These are phyloP conservation scores for Protophormia terraenovae DNA, from an alignment of 2,888 invertebrate genomes.

Conservation along the genomic window DNA sequence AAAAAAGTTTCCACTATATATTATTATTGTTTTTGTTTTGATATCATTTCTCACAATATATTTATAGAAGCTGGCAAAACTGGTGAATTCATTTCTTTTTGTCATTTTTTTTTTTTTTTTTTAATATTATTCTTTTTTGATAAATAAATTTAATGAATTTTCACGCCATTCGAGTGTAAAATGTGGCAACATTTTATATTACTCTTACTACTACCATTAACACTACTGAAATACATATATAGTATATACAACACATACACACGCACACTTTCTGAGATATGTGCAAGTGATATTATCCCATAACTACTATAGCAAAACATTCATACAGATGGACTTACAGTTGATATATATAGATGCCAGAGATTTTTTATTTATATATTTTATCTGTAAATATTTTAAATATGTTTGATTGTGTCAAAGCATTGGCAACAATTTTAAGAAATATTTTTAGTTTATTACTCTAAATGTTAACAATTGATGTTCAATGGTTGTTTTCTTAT, in stretches of 20 bases:
- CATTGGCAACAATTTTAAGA: not conserved
- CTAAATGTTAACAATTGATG: too few relatives aligned
- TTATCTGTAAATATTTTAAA: not conserved
- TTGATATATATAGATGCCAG: not conserved
- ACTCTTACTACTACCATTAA: slow-evolving; percentile 24
- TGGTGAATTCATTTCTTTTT: slow-evolving; percentile 24
- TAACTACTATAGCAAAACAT: not conserved
- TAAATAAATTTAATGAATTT: slow-evolving; percentile 78
- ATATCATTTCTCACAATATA: slow-evolving; percentile 8
- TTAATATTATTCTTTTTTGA: too few relatives aligned
- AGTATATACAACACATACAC: not conserved
- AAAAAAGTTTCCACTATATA: slow-evolving; percentile 42
- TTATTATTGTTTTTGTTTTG: slow-evolving; percentile 48
- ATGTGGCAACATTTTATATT: slow-evolving; percentile 74
- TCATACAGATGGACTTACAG: not conserved
- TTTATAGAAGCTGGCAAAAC: not conserved
- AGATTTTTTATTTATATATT: not conserved
- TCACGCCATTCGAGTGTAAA: slow-evolving; percentile 80
- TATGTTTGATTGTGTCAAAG: not conserved
- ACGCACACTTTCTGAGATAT: not conserved
- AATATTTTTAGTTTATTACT: too few relatives aligned
- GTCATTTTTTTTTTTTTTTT: slow-evolving; percentile 13
- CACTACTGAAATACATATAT: not conserved
- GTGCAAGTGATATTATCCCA: slow-evolving; percentile 8
- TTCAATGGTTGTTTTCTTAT: too few relatives aligned